phyloP scores from a whole-genome alignment of 2,797 vertebrate species.

The Rousettus madagascariensis region DNA sequence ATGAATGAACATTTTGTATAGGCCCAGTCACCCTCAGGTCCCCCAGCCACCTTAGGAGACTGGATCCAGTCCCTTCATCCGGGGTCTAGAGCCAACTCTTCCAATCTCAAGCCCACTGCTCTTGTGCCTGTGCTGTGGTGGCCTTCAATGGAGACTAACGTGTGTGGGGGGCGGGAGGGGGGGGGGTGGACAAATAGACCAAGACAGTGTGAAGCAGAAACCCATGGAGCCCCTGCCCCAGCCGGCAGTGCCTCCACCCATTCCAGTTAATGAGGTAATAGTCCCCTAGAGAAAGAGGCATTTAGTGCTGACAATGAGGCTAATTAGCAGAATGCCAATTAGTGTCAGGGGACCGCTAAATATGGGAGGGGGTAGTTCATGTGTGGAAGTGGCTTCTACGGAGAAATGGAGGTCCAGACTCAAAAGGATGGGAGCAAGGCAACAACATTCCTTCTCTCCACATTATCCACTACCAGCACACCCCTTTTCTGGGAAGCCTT shows the following conservation, averaged over 20 bases:
- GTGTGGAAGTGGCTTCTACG: neutral
- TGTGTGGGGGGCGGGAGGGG: neutral
- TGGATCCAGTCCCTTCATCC: neutral
- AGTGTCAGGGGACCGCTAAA: conserved; percentile 28
- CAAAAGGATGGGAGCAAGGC: neutral
- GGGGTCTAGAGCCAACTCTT: neutral
- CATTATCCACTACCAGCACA: neutral
- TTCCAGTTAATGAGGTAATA: conserved; percentile 53
- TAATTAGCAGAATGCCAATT: conserved; percentile 72
- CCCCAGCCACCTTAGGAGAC: neutral
- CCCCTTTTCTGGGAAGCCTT: neutral
- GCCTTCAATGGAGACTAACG: neutral
- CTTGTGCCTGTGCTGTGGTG: neutral
- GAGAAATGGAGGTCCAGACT: neutral
- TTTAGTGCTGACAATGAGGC: conserved; percentile 63
- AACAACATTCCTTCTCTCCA: neutral
- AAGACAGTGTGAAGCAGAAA: neutral
- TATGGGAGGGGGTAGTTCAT: neutral
- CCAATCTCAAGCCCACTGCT: neutral
- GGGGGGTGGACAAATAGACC: neutral
- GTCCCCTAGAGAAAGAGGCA: conserved; percentile 45
- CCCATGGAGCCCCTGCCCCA: neutral
- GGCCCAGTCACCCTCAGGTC: neutral
- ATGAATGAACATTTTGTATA: neutral
- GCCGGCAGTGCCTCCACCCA: neutral